phyloP scores from a whole-genome alignment of 2,888 invertebrate genomes.

The Brachypalpus laphriformis region DNA sequence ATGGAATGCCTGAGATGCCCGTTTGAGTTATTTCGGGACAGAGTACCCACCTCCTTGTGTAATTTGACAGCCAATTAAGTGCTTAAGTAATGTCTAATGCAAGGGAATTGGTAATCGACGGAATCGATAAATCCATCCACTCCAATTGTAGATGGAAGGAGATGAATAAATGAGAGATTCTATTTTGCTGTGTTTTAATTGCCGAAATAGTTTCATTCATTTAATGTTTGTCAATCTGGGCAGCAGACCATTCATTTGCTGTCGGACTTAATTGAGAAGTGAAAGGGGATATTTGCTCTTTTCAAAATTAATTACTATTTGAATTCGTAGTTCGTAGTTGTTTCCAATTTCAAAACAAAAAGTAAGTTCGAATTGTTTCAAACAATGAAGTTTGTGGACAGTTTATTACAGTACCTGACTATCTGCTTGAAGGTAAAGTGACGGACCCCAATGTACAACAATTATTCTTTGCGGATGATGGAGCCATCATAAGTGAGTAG shows the following conservation, averaged over 20 bases:
- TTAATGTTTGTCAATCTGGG: neutral
- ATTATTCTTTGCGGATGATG: no score
- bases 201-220: neutral
- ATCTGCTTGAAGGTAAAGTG: no score
- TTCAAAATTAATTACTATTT: no score
- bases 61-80: slow-evolving; percentile 20
- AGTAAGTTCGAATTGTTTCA: no score
- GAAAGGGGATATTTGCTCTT: neutral
- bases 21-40: neutral
- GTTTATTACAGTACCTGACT: no score
- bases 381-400: no score
- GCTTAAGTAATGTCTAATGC: slow-evolving; percentile 8
- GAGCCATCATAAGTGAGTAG: no score
- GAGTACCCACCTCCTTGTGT: neutral
- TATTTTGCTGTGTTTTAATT: neutral
- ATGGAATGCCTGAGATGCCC: neutral
- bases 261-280: neutral
- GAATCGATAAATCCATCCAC: neutral
- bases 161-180: neutral
- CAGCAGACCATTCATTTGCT: neutral
- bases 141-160: neutral
- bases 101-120: slow-evolving; percentile 2
- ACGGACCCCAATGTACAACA: no score
- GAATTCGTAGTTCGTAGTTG: no score
- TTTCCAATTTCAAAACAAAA: no score